A percentile compares a stretch with the other conserved stretches of the same genome.
Conservation (phyloP, 2,113 vertebrate genomes). For the Ciconia stormi region DNA sequence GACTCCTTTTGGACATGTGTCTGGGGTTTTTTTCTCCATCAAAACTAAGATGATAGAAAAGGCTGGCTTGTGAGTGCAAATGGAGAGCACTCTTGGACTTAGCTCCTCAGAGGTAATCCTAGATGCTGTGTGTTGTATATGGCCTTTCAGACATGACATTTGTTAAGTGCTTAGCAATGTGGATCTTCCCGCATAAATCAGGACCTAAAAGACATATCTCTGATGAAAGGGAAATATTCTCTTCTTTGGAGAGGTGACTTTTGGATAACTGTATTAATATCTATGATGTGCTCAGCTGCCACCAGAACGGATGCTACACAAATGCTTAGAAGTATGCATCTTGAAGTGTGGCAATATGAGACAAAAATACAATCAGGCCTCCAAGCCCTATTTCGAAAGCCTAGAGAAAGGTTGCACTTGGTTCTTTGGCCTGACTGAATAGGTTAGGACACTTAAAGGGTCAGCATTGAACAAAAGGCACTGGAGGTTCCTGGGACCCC, state of each 20-base stretch:
- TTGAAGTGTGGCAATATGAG: not conserved
- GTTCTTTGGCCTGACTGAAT: not conserved
- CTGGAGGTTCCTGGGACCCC: not conserved
- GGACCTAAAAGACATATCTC: not conserved
- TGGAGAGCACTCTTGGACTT: not conserved
- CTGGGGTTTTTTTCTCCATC: not conserved
- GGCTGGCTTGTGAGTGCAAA: not conserved
- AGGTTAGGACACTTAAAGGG: not conserved
- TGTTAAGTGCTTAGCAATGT: not conserved
- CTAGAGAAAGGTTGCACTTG: not conserved
- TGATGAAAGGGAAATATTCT: not conserved
- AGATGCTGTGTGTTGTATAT: not conserved
- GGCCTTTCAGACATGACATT: not conserved
- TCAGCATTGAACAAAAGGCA: not conserved
- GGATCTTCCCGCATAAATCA: not conserved
- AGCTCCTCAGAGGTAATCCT: not conserved
- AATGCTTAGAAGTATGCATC: not conserved
- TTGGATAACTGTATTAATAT: not conserved
- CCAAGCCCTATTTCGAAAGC: not conserved
- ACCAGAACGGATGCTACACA: not conserved
- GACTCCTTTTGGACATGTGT: not conserved
- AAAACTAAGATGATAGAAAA: not conserved
- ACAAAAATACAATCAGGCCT: not conserved
- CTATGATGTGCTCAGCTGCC: not conserved
- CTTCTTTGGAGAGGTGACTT: not conserved